phyloP scores from a whole-genome alignment of 2,797 vertebrate genomes.

The Dermochelys coriacea region DNA sequence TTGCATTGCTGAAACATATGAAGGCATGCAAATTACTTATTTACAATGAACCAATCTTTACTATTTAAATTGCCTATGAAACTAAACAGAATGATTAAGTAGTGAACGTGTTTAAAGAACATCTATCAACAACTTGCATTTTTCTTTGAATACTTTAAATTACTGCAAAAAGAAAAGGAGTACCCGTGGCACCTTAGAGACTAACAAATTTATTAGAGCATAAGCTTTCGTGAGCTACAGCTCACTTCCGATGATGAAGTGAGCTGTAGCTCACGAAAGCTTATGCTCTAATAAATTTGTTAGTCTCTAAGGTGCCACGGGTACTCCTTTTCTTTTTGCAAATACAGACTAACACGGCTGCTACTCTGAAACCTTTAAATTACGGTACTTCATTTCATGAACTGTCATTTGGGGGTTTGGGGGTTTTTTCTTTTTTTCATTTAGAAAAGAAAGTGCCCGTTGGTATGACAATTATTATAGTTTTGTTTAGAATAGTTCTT shows the following conservation, averaged over 20 bases:
- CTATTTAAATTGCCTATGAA: not conserved
- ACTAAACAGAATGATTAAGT: not conserved
- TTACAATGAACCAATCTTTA: not conserved
- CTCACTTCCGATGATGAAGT: too few species aligned
- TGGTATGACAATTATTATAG: not conserved
- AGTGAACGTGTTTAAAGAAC: not conserved
- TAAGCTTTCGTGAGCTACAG: too few species aligned
- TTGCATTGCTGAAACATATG: not conserved
- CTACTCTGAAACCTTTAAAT: too few species aligned
- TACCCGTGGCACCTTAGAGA: too few species aligned
- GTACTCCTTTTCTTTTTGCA: too few species aligned
- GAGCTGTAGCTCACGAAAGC: too few species aligned
- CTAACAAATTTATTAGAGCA: too few species aligned
- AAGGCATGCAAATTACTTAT: not conserved
- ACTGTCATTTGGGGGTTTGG: not conserved
- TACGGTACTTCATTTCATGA: not conserved
- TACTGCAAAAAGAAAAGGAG: too few species aligned
- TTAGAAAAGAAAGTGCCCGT: not conserved
- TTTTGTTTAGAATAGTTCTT: not conserved
- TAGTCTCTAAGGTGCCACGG: too few species aligned
- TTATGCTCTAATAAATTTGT: too few species aligned
- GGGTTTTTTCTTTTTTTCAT: not conserved
- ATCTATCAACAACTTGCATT: not conserved
- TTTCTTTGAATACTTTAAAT: not conserved
- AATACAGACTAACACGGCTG: too few species aligned